Base-by-base conservation (phyloP, 2,797 vertebrate genomes). In the Poeciliopsis infans region DNA sequence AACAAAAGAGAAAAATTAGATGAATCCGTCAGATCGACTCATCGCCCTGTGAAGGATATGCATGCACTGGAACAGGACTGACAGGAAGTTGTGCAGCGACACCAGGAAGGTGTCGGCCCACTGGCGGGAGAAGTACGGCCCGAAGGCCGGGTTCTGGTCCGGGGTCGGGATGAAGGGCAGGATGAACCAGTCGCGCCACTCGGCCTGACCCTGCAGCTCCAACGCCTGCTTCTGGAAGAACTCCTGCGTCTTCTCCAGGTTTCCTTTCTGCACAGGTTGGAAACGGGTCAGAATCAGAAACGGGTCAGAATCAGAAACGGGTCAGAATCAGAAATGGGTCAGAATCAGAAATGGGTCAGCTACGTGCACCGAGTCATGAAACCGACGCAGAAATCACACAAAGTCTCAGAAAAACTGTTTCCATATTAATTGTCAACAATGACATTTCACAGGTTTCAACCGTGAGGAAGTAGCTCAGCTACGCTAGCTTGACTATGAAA, bases 161-260 rank as follows among this genome's bases (percentile, higher is more conserved):
- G 98, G 97, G 18, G 89, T 49, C 0, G 96, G 93, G 66, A 99
- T 93, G 78, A 99, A 99, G 0, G 98, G 98, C 88, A 99, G 87
- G 71, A 96, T 95, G 82, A 99, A 99, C 98, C 98, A 99, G 86
- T 99, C 98, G 33, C 98, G 97, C 98, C 98, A 99, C 85, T 99
- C 98, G 0, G 81, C 86, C 93, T 98, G 97, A 89, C 96, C 96
- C 94, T 99, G 98, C 76, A 99, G 96, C 91, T 99, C 98, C 0
- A 93, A 77, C 0, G 97, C 96, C 88, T 97, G 97, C 92, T 95
- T 98, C 89, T 96, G 96, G 93, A 99, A 99, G 82, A 99, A 99
- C 92, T 99, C 98, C 76, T 98, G 98, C 0, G 97, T 97, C 93
- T 96, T 98, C 85, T 99, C 98, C 45, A 93, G 92, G 89, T 97